Evolutionary conservation across 1,140 invertebrate genomes (phyloP).

Genomic region (Phthorimaea operculella): DNA sequence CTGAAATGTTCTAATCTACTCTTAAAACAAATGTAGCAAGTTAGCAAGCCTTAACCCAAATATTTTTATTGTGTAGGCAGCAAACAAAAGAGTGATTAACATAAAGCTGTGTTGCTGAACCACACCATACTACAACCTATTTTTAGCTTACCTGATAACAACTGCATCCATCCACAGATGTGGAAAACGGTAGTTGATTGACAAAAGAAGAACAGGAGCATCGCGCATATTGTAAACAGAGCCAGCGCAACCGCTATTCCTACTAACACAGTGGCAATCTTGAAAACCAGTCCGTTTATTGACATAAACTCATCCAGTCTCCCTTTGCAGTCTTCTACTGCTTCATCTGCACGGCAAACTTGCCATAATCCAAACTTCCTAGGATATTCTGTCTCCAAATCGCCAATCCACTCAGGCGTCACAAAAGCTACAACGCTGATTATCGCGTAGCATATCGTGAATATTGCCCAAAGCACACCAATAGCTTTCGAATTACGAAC

Average conservation of each 20-base stretch:
- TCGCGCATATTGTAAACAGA: conserved; percentile 84
- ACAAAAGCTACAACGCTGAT: conserved; percentile 95
- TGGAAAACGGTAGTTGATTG: conserved; percentile 94
- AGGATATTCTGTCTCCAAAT: conserved; percentile 84
- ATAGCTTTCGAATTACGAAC: conserved; percentile 96
- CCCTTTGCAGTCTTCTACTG: conserved; percentile 82
- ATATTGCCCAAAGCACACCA: conserved; percentile 96
- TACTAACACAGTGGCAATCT: conserved; percentile 88
- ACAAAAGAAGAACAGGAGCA: conserved; percentile 95
- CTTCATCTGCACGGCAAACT: conserved; percentile 78
- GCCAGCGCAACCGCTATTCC: conserved; percentile 87
- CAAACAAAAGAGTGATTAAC: background rate
- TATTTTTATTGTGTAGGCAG: background rate
- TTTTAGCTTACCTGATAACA: conserved; percentile 85
- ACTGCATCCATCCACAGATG: conserved; percentile 93
- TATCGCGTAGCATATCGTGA: conserved; percentile 96
- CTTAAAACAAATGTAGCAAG: background rate
- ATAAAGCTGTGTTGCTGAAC: background rate
- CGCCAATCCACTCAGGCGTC: conserved; percentile 94
- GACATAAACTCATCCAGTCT: conserved; percentile 85
- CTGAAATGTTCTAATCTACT: background rate
- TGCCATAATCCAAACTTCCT: conserved; percentile 95
- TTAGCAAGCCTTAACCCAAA: background rate
- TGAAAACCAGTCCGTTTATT: conserved; percentile 78
- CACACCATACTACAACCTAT: background rate